phyloP scores from a whole-genome alignment of 2,113 vertebrate genomes.

The Archilochus colubris region DNA sequence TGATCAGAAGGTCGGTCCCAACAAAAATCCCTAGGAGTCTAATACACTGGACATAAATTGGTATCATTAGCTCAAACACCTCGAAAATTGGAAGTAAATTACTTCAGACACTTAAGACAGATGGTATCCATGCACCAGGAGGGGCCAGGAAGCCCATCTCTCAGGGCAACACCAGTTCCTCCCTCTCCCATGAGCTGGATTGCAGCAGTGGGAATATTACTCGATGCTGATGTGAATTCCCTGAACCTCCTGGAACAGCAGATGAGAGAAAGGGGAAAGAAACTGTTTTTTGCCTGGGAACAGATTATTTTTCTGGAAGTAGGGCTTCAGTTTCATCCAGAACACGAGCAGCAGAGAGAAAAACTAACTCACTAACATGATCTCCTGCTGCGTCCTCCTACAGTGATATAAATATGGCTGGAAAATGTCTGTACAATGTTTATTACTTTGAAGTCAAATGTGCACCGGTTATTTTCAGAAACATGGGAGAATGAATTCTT shows the following conservation, averaged over 20 bases:
- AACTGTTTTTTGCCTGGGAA: background rate
- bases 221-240: background rate
- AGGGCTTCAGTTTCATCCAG: background rate
- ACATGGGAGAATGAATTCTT: background rate
- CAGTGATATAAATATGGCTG: slow-evolving; percentile 46
- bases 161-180: background rate
- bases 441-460: slow-evolving; percentile 47
- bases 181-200: background rate
- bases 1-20: background rate
- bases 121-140: background rate
- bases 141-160: background rate
- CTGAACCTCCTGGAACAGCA: background rate
- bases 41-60: slow-evolving; percentile 38
- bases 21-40: slow-evolving; percentile 18
- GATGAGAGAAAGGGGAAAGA: background rate
- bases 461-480: slow-evolving; percentile 40
- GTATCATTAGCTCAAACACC: slow-evolving; percentile 36
- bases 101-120: slow-evolving; percentile 33
- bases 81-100: slow-evolving; percentile 49
- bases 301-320: background rate
- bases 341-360: background rate
- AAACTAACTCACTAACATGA: background rate
- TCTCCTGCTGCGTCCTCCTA: background rate
- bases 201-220: background rate
- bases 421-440: slow-evolving; percentile 49